Percentiles rank a stretch among this genome's conserved stretches.
Conservation (phyloP, 2,797 vertebrate species). For the Myotis myotis region DNA sequence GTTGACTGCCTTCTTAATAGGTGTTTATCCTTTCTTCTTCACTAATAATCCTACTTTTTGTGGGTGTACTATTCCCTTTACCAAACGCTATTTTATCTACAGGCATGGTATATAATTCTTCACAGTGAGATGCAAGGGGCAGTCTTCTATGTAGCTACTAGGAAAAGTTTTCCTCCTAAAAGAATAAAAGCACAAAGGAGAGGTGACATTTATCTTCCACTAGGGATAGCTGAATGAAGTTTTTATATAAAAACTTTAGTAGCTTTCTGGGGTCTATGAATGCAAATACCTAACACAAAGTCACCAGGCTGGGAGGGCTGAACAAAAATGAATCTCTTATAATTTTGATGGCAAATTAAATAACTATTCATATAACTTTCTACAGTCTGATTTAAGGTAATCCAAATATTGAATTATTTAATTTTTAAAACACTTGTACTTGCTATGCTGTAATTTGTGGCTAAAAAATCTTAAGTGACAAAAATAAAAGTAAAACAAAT, state of each 20-base stretch:
- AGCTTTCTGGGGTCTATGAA: neutral
- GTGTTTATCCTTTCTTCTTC: neutral
- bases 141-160: neutral
- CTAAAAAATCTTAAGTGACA: neutral
- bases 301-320: neutral
- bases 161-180: neutral
- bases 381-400: neutral
- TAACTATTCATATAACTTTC: neutral
- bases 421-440: neutral
- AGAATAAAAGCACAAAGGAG: neutral
- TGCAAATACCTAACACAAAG: neutral
- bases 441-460: neutral
- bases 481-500: neutral
- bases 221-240: neutral
- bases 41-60: neutral
- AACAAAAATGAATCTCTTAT: neutral
- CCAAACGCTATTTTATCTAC: neutral
- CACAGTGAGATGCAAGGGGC: neutral
- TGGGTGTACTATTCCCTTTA: neutral
- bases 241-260: neutral
- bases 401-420: neutral
- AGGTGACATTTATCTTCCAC: neutral
- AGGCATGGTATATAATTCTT: neutral
- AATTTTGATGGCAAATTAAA: neutral
- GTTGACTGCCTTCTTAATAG: neutral